These are phyloP conservation scores for Acanthosepion lycidas DNA, from an alignment of 2,888 invertebrate species.

Conservation along the genomic window DNA sequence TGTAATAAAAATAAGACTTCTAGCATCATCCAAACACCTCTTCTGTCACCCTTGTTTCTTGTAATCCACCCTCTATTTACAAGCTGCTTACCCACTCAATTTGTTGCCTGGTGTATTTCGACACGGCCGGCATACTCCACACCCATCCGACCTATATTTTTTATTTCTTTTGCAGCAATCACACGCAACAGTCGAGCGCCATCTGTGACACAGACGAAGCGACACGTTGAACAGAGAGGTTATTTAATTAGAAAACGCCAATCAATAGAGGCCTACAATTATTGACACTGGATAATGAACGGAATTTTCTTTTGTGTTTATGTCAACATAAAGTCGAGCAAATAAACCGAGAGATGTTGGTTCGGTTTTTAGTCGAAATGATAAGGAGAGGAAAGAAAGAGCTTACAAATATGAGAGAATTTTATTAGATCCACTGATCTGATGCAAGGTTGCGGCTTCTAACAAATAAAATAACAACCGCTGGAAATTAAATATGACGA, in stretches of 20 bases:
- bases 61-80: neutral
- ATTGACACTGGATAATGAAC: neutral
- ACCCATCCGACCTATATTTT: neutral
- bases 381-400: neutral
- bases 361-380: neutral
- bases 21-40: neutral
- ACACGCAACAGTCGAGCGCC: neutral
- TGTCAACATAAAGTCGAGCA: neutral
- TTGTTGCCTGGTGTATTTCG: neutral
- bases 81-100: neutral
- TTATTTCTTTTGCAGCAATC: neutral
- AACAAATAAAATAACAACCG: too few relatives aligned
- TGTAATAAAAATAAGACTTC: neutral
- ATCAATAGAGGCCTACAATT: slow-evolving; percentile 2
- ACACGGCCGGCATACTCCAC: neutral
- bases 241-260: neutral
- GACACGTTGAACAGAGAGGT: slow-evolving; percentile 2
- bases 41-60: neutral
- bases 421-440: neutral
- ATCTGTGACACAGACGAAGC: neutral
- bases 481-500: too few relatives aligned
- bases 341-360: neutral
- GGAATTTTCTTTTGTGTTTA: neutral
- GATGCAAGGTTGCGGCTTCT: neutral
- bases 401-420: neutral